phyloP scores from a whole-genome alignment of 2,113 vertebrate genomes.

The Odocoileus virginianus region DNA sequence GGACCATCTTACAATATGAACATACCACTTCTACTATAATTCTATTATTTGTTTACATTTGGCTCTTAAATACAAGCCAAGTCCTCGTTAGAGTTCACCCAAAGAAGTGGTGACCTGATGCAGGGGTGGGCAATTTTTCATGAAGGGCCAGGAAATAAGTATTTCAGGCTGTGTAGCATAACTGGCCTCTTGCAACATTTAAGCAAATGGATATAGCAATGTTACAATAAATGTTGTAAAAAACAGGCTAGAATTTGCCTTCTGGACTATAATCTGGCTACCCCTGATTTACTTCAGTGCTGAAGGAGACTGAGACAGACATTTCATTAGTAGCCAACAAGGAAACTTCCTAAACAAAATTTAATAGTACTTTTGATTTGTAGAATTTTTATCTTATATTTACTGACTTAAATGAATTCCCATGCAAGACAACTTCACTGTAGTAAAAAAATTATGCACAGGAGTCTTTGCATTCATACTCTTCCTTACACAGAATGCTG shows the following conservation, averaged over 20 bases:
- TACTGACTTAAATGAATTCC: background rate
- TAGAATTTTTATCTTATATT: background rate
- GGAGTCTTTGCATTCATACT: background rate
- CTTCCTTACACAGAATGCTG: constrained; percentile 5
- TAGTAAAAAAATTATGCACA: background rate
- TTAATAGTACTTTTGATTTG: background rate
- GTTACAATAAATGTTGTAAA: background rate
- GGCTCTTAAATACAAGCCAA: background rate
- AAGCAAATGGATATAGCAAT: background rate
- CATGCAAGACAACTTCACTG: background rate
- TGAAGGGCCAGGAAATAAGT: background rate
- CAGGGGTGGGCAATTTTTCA: background rate
- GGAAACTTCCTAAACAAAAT: constrained; percentile 12
- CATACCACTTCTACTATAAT: background rate
- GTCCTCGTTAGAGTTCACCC: background rate
- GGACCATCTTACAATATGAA: background rate
- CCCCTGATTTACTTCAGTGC: background rate
- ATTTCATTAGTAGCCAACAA: background rate
- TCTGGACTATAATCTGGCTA: background rate
- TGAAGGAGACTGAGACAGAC: background rate
- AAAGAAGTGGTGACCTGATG: background rate
- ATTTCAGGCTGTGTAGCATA: background rate
- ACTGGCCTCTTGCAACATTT: background rate
- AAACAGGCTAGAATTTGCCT: background rate
- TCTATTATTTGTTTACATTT: background rate